Evolutionary conservation across 92 coral and sea anemone genomes (phyloP).

Genomic region (Porites divaricata): DNA sequence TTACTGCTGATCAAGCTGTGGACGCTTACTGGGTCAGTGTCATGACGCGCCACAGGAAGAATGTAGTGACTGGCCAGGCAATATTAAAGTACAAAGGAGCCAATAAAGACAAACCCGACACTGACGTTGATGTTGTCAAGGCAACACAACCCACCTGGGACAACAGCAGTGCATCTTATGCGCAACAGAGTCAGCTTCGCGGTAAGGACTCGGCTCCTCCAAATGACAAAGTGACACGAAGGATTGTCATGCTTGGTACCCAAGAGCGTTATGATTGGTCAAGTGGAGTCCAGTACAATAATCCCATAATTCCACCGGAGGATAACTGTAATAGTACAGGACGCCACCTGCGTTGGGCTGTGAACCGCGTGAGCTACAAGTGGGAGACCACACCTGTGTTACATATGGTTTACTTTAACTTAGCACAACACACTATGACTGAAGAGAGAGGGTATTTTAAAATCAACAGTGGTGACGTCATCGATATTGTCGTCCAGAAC

Average conservation of each 20-base stretch:
- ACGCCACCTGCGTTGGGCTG: conserved; percentile 36
- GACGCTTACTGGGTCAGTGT: conserved; percentile 53
- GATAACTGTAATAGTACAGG: conserved; percentile 42
- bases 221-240: conserved; percentile 22
- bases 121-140: conserved; percentile 26
- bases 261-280: conserved; percentile 19
- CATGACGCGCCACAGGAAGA: background rate
- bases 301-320: background rate
- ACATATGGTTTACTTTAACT: background rate
- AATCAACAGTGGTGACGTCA: conserved; percentile 44
- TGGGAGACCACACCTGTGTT: conserved; percentile 49
- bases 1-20: conserved; percentile 44
- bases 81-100: too few species aligned
- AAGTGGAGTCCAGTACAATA: background rate
- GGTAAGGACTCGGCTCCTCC: conserved; percentile 40
- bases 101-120: conserved; percentile 4
- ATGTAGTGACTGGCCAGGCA: too few species aligned
- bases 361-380: conserved; percentile 30
- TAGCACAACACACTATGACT: background rate
- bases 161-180: conserved; percentile 36
- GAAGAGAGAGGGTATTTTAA: background rate
- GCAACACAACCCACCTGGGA: conserved; percentile 47
- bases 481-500: conserved; percentile 35
- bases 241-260: conserved; percentile 42
- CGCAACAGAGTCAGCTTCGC: conserved; percentile 24